Conservation (phyloP, 1,140 invertebrate genomes). For the Solen grandis region DNA sequence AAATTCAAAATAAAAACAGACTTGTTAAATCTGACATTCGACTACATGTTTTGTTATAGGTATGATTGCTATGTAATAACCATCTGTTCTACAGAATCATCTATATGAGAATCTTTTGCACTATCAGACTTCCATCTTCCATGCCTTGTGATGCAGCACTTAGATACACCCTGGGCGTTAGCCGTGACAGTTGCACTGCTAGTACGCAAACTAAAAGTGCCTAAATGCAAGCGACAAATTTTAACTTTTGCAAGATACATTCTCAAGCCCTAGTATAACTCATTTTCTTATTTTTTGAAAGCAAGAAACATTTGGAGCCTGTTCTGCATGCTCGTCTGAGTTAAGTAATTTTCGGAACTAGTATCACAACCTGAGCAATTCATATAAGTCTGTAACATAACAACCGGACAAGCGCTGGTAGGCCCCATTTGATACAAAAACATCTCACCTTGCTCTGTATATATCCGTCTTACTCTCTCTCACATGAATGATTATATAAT, state of each 20-base stretch:
- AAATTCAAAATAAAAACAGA: too few relatives aligned
- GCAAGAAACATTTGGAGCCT: background rate
- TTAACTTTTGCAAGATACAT: slow-evolving; percentile 23
- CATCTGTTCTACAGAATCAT: too few relatives aligned
- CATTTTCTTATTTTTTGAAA: slow-evolving; percentile 7
- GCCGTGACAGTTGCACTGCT: background rate
- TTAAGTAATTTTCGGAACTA: background rate
- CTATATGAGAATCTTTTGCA: too few relatives aligned
- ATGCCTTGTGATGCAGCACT: slow-evolving; percentile 12
- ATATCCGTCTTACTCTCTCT: slow-evolving; percentile 13
- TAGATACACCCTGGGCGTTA: slow-evolving; percentile 5
- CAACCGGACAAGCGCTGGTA: background rate
- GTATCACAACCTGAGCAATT: background rate
- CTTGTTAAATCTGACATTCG: too few relatives aligned
- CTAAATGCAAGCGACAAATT: slow-evolving; percentile 47
- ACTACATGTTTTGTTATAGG: too few relatives aligned
- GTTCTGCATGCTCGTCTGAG: background rate
- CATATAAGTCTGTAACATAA: background rate
- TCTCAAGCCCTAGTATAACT: slow-evolving; percentile 19
- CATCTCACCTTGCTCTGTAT: background rate
- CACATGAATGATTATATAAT: background rate
- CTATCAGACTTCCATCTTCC: slow-evolving; percentile 13
- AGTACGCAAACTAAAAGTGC: slow-evolving; percentile 7
- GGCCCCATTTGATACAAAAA: background rate
- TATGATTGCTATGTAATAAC: too few relatives aligned